Percentiles rank a stretch among this genome's conserved stretches.
phyloP scores from a whole-genome alignment of 2,113 vertebrate species.

The Amphiprion percula region DNA sequence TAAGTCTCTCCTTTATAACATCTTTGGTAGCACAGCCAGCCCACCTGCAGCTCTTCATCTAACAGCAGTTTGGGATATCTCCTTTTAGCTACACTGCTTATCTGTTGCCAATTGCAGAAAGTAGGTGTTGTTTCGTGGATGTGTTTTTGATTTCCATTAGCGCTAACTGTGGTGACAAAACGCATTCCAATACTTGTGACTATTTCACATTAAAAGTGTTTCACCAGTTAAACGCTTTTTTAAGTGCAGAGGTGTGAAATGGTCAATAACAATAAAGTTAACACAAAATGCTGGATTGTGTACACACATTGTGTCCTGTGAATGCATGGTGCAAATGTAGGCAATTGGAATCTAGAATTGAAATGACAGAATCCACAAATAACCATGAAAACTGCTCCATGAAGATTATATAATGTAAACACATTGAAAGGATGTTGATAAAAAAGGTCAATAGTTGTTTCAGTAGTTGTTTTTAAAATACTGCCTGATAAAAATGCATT shows the following conservation, averaged over 20 bases:
- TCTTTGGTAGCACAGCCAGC: neutral
- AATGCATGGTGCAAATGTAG: neutral
- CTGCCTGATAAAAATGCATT: too few relatives aligned
- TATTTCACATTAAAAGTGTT: slow-evolving; percentile 26
- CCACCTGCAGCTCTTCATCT: neutral
- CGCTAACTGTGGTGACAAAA: neutral
- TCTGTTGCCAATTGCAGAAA: neutral
- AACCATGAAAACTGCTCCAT: neutral
- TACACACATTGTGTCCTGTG: neutral
- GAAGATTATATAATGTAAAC: slow-evolving; percentile 4
- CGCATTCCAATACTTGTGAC: neutral
- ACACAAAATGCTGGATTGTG: slow-evolving; percentile 3
- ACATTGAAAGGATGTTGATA: neutral
- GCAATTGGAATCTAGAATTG: neutral
- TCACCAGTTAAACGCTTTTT: neutral
- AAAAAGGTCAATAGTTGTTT: neutral
- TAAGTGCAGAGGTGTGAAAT: slow-evolving; percentile 9
- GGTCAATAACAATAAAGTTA: slow-evolving; percentile 14
- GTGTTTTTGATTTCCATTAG: slow-evolving; percentile 8
- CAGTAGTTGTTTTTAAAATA: too few relatives aligned
- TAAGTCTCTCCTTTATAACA: too few relatives aligned
- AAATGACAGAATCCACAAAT: neutral
- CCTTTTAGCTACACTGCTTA: neutral
- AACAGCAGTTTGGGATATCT: neutral
- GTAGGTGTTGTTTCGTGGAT: too few relatives aligned